These are phyloP conservation scores for Chironomus tepperi DNA, from an alignment of 1,140 invertebrate genomes.

Conservation along the genomic window DNA sequence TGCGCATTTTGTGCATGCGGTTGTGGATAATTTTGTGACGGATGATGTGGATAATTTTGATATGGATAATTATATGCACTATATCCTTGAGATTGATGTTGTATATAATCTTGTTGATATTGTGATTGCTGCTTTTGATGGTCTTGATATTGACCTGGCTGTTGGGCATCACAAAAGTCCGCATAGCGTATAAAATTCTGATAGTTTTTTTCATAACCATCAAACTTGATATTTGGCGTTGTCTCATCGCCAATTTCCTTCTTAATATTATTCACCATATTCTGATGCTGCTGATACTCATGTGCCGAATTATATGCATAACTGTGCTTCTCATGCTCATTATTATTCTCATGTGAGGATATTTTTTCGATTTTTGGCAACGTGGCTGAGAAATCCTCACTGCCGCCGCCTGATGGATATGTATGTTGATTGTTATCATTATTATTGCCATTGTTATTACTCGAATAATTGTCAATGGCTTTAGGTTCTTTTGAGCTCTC, in stretches of 20 bases:
- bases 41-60: slow-evolving; percentile 28
- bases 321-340: background rate
- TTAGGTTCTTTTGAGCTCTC: background rate
- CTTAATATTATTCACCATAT: slow-evolving; percentile 17
- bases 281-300: slow-evolving; percentile 17
- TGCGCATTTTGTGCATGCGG: slow-evolving; percentile 10
- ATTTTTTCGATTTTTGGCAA: slow-evolving; percentile 28
- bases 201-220: slow-evolving; percentile 40
- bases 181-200: slow-evolving; percentile 41
- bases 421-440: slow-evolving; percentile 1
- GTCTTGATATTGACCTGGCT: slow-evolving; percentile 34
- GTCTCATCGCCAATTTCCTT: background rate
- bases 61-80: slow-evolving; percentile 28
- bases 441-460: background rate
- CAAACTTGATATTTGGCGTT: slow-evolving; percentile 35
- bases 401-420: slow-evolving; percentile 30
- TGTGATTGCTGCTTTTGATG: slow-evolving; percentile 29
- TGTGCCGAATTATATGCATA: slow-evolving; percentile 16
- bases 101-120: slow-evolving; percentile 17
- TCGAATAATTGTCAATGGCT: background rate
- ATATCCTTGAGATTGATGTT: slow-evolving; percentile 29
- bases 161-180: slow-evolving; percentile 32
- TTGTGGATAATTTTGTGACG: background rate
- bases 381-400: slow-evolving; percentile 31
- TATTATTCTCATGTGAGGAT: slow-evolving; percentile 28